Base-by-base conservation (phyloP, 2,888 invertebrate species). In the Diarsia rubi region DNA sequence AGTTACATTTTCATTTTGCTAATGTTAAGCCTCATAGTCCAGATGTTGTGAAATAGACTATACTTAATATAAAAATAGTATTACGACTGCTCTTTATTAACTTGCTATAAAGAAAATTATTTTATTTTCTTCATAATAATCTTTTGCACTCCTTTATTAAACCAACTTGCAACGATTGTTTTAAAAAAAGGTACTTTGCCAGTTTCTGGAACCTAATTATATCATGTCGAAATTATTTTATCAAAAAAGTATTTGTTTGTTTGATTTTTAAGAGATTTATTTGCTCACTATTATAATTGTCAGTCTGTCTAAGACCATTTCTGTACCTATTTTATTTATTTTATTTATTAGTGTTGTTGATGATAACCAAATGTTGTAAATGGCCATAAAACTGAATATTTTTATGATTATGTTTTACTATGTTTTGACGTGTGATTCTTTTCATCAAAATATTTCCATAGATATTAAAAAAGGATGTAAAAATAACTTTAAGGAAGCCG, bases 31-130 rank as follows among this genome's bases (percentile, higher is more conserved):
- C 71, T 63, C 75, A 86, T 87, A 85, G 86, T 84, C 85, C 89
- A 88, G 86, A 90, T 90, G 91, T 92, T 92, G 92, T 92, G 91
- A 91, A 88, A 90, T 91, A 92, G 91, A 88, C 84, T 88, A 84
- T 81, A 88, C 64, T 68, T 81, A 79, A 80, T 82, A 75, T 84
- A 83, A 81, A 81, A 82, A 85, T 89, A 87, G 82, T 67, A 78
- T 81, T 85, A 85, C 83, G 86, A 87, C 85, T 86, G 82, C 86
- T 86, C 86, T 85, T 86, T 85, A 73, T 42, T 80, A 76, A 62
- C 73, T 86, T 88, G 76, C 81, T 79, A 82, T 82, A 71, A 85
- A 83, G 79, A 67, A 42, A 70, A 27, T 78, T 82, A 69, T 82
- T 81, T 85, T 84, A 82, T 82, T 81, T 72, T 65, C 21, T 59